phyloP scores from a whole-genome alignment of 2,888 invertebrate genomes.

The Heteropelma amictum region DNA sequence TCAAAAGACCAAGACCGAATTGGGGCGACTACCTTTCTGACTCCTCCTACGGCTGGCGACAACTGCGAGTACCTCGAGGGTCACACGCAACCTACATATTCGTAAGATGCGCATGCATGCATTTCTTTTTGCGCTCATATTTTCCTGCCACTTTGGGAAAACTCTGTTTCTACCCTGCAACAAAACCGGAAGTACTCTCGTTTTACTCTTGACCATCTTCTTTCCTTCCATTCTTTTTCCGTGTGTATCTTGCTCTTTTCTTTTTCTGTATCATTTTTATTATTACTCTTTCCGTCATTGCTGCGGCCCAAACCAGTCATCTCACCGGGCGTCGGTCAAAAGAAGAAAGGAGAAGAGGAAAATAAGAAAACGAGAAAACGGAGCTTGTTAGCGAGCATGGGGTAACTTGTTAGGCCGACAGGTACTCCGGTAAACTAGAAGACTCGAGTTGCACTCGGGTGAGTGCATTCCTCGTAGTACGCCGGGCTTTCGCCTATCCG shows the following conservation, averaged over 20 bases:
- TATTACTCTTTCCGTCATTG: constrained; percentile 3
- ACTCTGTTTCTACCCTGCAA: too few relatives aligned
- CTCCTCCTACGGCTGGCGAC: constrained; percentile 46
- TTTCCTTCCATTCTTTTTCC: neutral
- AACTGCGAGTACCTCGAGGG: neutral
- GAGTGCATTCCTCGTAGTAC: constrained; percentile 43
- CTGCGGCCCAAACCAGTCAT: constrained; percentile 2
- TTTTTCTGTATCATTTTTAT: neutral
- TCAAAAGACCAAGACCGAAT: constrained; percentile 34
- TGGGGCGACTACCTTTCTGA: constrained; percentile 50
- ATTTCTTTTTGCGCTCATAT: neutral
- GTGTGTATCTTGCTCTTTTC: constrained; percentile 4
- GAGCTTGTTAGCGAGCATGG: constrained; percentile 62
- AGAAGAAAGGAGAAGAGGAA: constrained; percentile 21
- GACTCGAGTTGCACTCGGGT: constrained; percentile 53
- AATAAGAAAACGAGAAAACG: constrained; percentile 51
- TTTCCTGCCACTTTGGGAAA: neutral
- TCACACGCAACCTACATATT: neutral
- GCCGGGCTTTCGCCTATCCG: neutral
- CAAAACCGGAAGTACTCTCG: constrained; percentile 6
- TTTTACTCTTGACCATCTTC: constrained; percentile 4
- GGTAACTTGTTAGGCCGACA: constrained; percentile 64
- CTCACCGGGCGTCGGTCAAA: constrained; percentile 43
- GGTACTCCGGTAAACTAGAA: constrained; percentile 63
- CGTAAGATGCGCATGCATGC: neutral